phyloP scores from a whole-genome alignment of 2,113 vertebrate genomes.

The Sapajus apella region DNA sequence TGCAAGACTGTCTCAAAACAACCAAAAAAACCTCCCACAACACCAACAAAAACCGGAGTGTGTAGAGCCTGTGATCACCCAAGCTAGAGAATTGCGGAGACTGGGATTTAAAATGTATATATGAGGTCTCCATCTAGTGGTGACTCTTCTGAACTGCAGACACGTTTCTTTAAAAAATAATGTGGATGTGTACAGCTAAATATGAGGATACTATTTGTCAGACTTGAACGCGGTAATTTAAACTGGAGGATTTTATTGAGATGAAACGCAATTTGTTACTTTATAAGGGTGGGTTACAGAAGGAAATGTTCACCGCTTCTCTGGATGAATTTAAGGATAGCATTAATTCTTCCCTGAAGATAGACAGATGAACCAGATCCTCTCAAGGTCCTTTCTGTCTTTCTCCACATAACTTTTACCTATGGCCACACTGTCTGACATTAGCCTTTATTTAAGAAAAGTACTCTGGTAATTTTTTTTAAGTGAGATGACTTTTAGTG shows the following conservation, averaged over 20 bases:
- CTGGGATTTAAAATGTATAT: background rate
- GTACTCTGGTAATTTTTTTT: background rate
- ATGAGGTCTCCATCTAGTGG: conserved; percentile 54
- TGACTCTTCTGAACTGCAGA: background rate
- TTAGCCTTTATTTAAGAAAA: background rate
- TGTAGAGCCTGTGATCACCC: background rate
- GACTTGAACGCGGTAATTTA: background rate
- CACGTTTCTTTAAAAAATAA: background rate
- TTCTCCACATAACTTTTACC: background rate
- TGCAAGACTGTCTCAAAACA: too few species aligned
- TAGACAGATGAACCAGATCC: background rate
- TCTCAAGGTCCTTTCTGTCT: background rate
- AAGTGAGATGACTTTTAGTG: background rate
- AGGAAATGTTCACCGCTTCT: background rate
- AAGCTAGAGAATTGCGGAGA: background rate
- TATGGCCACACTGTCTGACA: background rate
- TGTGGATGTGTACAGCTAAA: background rate
- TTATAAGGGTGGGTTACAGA: background rate
- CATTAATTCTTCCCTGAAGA: background rate
- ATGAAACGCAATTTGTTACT: background rate
- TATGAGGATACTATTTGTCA: background rate
- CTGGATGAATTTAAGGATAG: background rate
- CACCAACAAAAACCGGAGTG: too few species aligned
- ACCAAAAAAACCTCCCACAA: too few species aligned
- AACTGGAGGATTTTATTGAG: background rate